Conservation (phyloP, 1,140 invertebrate genomes). For the Heliothis subflexa region DNA sequence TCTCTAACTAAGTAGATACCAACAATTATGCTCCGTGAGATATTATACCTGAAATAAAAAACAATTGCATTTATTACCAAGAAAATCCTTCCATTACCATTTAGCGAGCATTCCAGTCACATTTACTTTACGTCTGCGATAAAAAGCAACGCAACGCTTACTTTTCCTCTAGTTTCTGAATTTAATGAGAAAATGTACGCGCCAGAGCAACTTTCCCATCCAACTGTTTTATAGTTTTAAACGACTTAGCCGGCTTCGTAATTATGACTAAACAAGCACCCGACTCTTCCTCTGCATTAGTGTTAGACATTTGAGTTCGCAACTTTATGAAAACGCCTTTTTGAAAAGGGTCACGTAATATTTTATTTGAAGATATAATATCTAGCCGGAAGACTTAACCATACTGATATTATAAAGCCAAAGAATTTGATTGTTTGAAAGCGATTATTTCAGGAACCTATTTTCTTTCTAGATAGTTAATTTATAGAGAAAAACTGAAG, state of each 20-base stretch:
- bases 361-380: too few species aligned
- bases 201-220: slow-evolving; percentile 51
- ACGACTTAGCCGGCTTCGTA: slow-evolving; percentile 45
- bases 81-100: neutral
- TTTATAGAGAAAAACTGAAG: too few species aligned
- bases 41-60: neutral
- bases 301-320: slow-evolving; percentile 41
- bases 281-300: slow-evolving; percentile 41
- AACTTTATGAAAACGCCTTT: slow-evolving; percentile 21
- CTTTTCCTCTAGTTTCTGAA: slow-evolving; percentile 30
- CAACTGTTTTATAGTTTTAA: slow-evolving; percentile 62
- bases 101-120: slow-evolving; percentile 17
- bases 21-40: neutral
- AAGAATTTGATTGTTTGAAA: too few species aligned
- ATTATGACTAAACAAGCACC: slow-evolving; percentile 50
- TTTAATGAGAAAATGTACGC: slow-evolving; percentile 47
- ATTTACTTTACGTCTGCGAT: slow-evolving; percentile 17
- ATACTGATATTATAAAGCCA: too few species aligned
- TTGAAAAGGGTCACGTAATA: slow-evolving; percentile 2
- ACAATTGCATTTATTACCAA: neutral
- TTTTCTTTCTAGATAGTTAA: too few species aligned
- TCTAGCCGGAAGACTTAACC: too few species aligned
- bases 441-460: too few species aligned
- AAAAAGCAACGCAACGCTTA: slow-evolving; percentile 42
- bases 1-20: neutral